Evolutionary conservation across 2,797 vertebrate genomes (phyloP).

Genomic region (Ara ararauna): DNA sequence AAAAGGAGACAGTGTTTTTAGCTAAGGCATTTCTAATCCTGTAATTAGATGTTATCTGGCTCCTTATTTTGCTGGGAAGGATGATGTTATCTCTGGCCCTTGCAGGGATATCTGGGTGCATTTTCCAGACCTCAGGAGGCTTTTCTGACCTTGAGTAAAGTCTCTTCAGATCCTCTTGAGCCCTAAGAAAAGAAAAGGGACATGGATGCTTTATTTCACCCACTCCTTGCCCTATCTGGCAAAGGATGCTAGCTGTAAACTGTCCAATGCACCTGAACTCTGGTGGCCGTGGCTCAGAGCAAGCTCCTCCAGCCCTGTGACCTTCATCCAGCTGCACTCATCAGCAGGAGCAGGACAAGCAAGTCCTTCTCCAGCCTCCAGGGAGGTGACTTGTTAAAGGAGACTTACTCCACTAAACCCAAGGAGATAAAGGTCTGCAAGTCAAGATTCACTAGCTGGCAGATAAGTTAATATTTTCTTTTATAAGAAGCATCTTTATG

Average conservation of each 20-base stretch:
- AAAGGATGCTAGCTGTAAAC: background rate
- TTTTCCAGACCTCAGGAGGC: background rate
- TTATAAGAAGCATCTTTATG: constrained; percentile 6
- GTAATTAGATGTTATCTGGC: background rate
- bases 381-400: rapidly evolving
- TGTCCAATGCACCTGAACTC: rapidly evolving
- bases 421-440: background rate
- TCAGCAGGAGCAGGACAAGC: background rate
- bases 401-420: background rate
- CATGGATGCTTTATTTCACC: background rate
- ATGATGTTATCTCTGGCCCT: background rate
- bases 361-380: background rate
- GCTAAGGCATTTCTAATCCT: background rate
- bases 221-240: rapidly evolving
- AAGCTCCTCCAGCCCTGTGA: background rate
- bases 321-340: background rate
- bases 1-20: background rate
- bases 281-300: background rate
- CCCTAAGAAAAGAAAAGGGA: background rate
- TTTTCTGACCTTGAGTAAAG: background rate
- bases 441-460: background rate
- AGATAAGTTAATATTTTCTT: constrained; percentile 44
- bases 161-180: background rate
- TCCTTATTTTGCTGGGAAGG: background rate
- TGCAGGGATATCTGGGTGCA: background rate